phyloP scores from a whole-genome alignment of 2,888 invertebrate species.

The Ecdyonurus torrentis region DNA sequence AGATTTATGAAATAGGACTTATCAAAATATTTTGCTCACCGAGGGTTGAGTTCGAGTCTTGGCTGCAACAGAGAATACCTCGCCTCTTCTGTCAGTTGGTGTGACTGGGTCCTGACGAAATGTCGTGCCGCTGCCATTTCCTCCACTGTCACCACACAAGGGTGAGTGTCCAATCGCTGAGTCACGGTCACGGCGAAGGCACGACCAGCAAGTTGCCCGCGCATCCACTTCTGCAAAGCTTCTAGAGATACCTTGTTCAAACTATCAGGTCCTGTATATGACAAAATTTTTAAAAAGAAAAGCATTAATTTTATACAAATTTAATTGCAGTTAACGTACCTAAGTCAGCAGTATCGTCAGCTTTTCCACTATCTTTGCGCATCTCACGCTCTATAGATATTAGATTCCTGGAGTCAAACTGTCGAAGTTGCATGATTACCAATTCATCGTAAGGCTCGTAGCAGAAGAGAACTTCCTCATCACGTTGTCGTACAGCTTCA shows the following conservation, averaged over 20 bases:
- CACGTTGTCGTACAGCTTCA: constrained; percentile 74
- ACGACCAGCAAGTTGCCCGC: constrained; percentile 56
- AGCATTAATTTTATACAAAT: not conserved
- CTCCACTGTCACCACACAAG: constrained; percentile 86
- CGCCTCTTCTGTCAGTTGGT: constrained; percentile 64
- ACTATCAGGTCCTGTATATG: constrained; percentile 40
- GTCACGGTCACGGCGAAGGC: constrained; percentile 73
- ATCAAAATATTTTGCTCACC: no score
- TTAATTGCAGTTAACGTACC: no score
- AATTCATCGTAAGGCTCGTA: constrained; percentile 96
- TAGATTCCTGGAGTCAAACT: constrained; percentile 46
- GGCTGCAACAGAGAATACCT: constrained; percentile 76
- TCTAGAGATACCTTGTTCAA: constrained; percentile 60
- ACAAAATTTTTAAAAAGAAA: constrained; percentile 6
- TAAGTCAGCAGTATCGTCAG: constrained; percentile 38
- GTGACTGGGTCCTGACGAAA: constrained; percentile 78
- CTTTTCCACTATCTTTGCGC: constrained; percentile 45
- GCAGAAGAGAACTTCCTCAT: constrained; percentile 85
- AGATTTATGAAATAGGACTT: no score
- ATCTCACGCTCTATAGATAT: constrained; percentile 90
- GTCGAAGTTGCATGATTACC: constrained; percentile 72
- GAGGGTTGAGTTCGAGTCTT: constrained; percentile 85
- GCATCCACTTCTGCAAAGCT: constrained; percentile 61
- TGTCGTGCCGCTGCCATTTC: constrained; percentile 96
- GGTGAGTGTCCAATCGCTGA: constrained; percentile 68